A percentile compares a stretch with the other conserved stretches of the same genome.
Evolutionary conservation across 2,888 invertebrate species (phyloP).

Genomic region (Tetragonula carbonaria): DNA sequence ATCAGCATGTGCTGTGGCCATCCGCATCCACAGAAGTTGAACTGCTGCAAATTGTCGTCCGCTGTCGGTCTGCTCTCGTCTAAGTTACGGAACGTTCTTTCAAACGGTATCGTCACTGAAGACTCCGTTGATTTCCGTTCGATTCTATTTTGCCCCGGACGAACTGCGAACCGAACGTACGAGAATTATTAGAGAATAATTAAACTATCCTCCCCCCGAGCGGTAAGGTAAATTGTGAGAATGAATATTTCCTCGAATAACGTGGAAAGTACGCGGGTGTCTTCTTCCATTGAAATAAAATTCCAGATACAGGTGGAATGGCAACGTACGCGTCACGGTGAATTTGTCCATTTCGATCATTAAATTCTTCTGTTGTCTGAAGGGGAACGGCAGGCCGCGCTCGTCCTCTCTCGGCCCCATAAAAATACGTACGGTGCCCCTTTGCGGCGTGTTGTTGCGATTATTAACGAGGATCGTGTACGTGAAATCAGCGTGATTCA

Average conservation of each 20-base stretch:
- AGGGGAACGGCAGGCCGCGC: slow-evolving; percentile 87
- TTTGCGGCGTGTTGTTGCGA: slow-evolving; percentile 82
- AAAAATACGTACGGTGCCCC: slow-evolving; percentile 90
- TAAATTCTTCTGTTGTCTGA: slow-evolving; percentile 87
- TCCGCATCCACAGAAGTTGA: slow-evolving; percentile 95
- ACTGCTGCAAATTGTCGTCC: slow-evolving; percentile 85
- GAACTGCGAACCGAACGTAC: slow-evolving; percentile 84
- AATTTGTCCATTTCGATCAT: slow-evolving; percentile 92
- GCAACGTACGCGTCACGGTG: slow-evolving; percentile 86
- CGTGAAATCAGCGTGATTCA: slow-evolving; percentile 90
- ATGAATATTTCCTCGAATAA: too few species aligned
- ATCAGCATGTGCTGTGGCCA: slow-evolving; percentile 94
- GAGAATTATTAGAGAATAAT: too few species aligned
- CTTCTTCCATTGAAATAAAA: too few species aligned
- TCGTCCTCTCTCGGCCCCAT: slow-evolving; percentile 89
- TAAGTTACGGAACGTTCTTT: slow-evolving; percentile 91
- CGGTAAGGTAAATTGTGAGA: too few species aligned
- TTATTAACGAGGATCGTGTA: slow-evolving; percentile 88
- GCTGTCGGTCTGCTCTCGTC: slow-evolving; percentile 87
- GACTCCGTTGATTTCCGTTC: slow-evolving; percentile 89
- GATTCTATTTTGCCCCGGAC: slow-evolving; percentile 88
- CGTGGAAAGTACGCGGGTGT: too few species aligned
- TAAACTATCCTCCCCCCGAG: too few species aligned
- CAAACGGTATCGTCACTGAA: slow-evolving; percentile 93
- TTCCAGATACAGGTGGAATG: too few species aligned